A percentile compares a stretch with the other conserved stretches of the same genome.
Evolutionary conservation across 2,113 vertebrate species (phyloP).

Genomic region (Diglossa brunneiventris): DNA sequence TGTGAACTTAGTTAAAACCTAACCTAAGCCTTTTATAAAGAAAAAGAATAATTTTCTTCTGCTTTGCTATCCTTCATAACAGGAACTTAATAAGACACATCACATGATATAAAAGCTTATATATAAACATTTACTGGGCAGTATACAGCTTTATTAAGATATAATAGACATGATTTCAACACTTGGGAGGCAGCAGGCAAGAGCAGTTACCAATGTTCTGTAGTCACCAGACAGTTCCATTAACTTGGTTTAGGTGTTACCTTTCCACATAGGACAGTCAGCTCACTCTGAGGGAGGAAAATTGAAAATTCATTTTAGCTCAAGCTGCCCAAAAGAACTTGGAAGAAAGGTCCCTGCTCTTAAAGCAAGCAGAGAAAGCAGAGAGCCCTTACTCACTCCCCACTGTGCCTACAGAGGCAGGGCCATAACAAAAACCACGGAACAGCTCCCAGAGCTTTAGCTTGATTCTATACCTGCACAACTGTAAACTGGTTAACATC

Average conservation of each 20-base stretch:
- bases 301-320: background rate
- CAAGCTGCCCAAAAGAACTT: background rate
- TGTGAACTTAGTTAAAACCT: background rate
- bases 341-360: background rate
- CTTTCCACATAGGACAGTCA: slow-evolving; percentile 67
- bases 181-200: background rate
- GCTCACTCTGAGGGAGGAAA: slow-evolving; percentile 38
- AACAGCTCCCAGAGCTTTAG: background rate
- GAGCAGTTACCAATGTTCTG: background rate
- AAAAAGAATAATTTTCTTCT: background rate
- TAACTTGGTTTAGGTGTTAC: slow-evolving; percentile 43
- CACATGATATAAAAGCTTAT: background rate
- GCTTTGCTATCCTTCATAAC: background rate
- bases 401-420: background rate
- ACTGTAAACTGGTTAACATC: background rate
- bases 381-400: background rate
- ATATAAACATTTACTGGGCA: background rate
- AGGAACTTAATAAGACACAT: background rate
- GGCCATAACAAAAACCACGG: background rate
- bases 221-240: background rate
- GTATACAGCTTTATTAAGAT: slow-evolving; percentile 31
- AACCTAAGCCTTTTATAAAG: background rate
- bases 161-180: background rate
- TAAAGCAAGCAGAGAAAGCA: background rate
- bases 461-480: background rate